Base-by-base conservation (phyloP, 1,140 invertebrate species). In the Bombus vancouverensis region DNA sequence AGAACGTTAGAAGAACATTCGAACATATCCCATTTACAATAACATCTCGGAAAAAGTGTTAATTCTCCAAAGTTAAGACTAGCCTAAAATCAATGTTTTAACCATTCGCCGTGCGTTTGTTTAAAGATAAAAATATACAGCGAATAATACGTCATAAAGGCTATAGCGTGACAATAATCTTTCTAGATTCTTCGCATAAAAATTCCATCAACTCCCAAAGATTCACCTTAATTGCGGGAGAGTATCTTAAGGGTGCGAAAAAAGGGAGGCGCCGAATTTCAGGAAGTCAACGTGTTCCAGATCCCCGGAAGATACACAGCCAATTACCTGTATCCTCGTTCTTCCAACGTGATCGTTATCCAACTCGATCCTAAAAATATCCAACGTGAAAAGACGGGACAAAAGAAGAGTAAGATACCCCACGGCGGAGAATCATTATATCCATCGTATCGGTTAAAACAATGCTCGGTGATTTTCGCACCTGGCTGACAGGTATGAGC, bases 391-490 rank as follows among this genome's bases (percentile, higher is more conserved):
- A 74, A 71, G 39, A 59, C 76, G 65, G 62, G 28, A 15, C 70
- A 42, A 79, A 47, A 82, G 39, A 39, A 6, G 28, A 15, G 44
- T 34, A 13, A n/a, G 80, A 86, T 81, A 42, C 65, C 81, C 89
- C 83, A 84, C 68, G 74, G 87, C 80, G 85, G 62, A n/a, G 80
- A 75, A 79, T 89, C 91, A 73, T 86, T 81, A 84, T 80, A 32
- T 47, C 12, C 65, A 65, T 8, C 12, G 62, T 65, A 57, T 12
- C 22, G 68, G 32, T 34, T 91, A 70, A 92, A 87, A 92, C 89
- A 89, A 90, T 87, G 47, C 66, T 39, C 79, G 34, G 47, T 47
- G 72, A 47, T 90, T 92, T 93, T 92, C 85, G 87, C 92, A 93
- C 92, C 92, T 93, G 92, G 88, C 89, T 86, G 47, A 75, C 83